Base-by-base conservation (phyloP, 2,888 invertebrate species). In the Syrphus vitripennis region DNA sequence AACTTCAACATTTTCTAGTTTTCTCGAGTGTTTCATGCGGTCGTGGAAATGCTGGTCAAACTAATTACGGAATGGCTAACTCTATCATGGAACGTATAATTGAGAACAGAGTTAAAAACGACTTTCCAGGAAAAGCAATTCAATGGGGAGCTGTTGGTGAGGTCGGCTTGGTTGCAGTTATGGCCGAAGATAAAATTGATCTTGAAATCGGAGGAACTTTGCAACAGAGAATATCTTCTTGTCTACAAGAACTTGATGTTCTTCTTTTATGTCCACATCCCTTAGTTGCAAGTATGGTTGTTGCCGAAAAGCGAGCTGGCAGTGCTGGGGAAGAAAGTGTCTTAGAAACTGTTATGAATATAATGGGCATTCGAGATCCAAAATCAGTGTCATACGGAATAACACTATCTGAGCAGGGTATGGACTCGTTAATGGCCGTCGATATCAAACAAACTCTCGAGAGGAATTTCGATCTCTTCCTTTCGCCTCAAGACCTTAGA, bases 371-470 rank as follows among this genome's bases (percentile, higher is more conserved):
- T 87, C 94, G 94, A 88, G 95, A 96, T 89, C 91, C 95, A 90
- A 96, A 95, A 92, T 94, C 94, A 0, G 94, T 95, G 1, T 96
- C 96, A 53, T 94, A 94, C 83, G 95, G 95, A 89, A 94, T 95
- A 0, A 95, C 96, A 0, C 93, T 99, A 3, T 96, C 97, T 1
- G 98, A 99, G 91, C 93, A 99, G 84, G 99, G 99, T 42, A 97
- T 99, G 95, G 98, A 99, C 93, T 98, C 98, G 1, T 95, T 99
- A 93, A 98, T 98, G 97, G 97, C 97, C 0, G 97, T 98, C 0
- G 98, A 99, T 92, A 97, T 99, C 88, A 98, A 98, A 89, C 98
- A 98, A 92, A 96, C 96, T 0, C 92, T 98, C 3, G 98, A 98
- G 91, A 94, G 97, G 89, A 97, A 98, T 91, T 98, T 96, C 90